Conservation (phyloP, 2,797 vertebrate species). For the Phoebastria nigripes region DNA sequence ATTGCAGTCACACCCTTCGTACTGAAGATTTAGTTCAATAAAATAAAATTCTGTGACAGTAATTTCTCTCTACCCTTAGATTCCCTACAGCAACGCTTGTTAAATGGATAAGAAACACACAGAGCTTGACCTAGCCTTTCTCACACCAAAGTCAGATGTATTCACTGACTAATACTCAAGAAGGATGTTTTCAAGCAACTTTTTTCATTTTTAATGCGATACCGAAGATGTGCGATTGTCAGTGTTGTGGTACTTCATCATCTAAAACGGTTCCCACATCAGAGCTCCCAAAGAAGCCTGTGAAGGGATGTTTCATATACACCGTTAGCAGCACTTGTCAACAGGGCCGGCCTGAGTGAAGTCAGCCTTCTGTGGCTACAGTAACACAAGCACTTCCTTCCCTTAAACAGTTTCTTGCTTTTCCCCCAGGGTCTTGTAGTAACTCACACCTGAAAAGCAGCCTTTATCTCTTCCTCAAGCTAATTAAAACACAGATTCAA, state of each 20-base stretch:
- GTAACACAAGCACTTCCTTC: neutral
- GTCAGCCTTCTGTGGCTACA: constrained; percentile 18
- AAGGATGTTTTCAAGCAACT: neutral
- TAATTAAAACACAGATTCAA: constrained; percentile 59
- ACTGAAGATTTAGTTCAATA: constrained; percentile 1
- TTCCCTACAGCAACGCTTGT: neutral
- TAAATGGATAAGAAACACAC: neutral
- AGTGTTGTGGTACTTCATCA: neutral
- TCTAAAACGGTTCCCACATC: neutral
- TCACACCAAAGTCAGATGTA: neutral
- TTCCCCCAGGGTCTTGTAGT: neutral
- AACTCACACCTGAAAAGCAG: constrained; percentile 50
- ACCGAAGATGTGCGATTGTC: neutral
- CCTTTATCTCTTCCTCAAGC: constrained; percentile 1
- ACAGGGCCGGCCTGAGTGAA: neutral
- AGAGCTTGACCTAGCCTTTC: neutral
- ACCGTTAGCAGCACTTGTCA: neutral
- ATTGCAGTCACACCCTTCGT: neutral
- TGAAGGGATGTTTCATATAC: neutral
- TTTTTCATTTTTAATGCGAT: neutral
- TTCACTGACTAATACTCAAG: neutral
- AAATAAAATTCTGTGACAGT: constrained; percentile 5
- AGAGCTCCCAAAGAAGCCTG: neutral
- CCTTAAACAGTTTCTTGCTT: neutral
- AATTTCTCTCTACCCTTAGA: neutral